Base-by-base conservation (phyloP, 2,113 vertebrate species). In the Amphiprion ocellaris region DNA sequence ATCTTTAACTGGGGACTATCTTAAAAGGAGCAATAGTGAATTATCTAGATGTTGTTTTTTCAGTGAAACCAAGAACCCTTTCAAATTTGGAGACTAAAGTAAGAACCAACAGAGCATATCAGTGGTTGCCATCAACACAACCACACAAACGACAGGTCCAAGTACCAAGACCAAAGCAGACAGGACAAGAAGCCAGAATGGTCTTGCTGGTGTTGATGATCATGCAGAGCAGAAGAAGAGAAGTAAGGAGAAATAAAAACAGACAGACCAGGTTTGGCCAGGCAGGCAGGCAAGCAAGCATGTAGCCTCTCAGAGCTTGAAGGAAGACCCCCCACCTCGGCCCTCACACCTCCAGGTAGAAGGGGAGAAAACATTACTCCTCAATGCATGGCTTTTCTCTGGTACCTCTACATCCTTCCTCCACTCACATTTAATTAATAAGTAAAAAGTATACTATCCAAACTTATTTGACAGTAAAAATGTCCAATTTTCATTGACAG, bases 251-350 rank as follows among this genome's bases (percentile, higher is more conserved):
- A 77, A 79, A 84, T 24, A 69, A 77, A 82, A 81, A 81, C 14
- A 81, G 39, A 89, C 75, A 81, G 78, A 87, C 78, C 49, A 82
- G 56, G 58, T 82, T 77, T 79, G 55, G 86, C 68, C 78, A 92
- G 55, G 82, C 90, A 90, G 77, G 67, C 76, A 87, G 58, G 76
- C 91, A 94, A 19, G 49, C 91, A 91, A 89, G 85, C 90, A 92
- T 79, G 76, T 85, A 74, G 79, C 86, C 86, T 89, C 82, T 92
- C 87, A 89, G 86, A 87, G 90, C 77, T 84, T 83, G 64, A 87
- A 83, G 77, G 77, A 78, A 66, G 71, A 81, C 77, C 88, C 82
- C 84, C 83, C 88, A 84, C 82, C 83, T 80, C 75, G 30, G 73
- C 80, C 79, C 87, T 84, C 84, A 90, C 86, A 91, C 83, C 87